phyloP scores from a whole-genome alignment of 2,797 vertebrate genomes.

The Siniperca obscura region DNA sequence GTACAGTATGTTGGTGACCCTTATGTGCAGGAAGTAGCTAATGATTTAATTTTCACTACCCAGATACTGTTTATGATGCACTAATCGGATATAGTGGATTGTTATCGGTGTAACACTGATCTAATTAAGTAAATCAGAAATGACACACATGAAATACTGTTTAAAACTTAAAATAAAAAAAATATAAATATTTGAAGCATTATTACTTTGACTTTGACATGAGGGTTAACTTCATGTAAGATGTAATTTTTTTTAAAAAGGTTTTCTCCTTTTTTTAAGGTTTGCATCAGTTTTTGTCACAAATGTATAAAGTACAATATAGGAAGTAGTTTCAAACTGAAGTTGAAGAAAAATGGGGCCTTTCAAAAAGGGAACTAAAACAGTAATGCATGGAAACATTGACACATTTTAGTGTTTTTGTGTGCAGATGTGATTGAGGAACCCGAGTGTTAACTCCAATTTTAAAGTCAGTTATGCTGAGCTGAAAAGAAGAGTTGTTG shows the following conservation, averaged over 20 bases:
- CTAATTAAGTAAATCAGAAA: not conserved
- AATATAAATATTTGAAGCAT: too few relatives aligned
- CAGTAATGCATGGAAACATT: not conserved
- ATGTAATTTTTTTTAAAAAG: too few relatives aligned
- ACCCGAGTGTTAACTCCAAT: not conserved
- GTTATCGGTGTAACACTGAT: accelerated
- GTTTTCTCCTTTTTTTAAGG: not conserved
- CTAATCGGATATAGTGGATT: not conserved
- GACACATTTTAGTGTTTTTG: not conserved
- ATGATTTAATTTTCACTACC: not conserved
- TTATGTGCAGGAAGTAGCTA: too few relatives aligned
- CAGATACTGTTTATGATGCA: too few relatives aligned
- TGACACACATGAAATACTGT: not conserved
- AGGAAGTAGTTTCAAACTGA: too few relatives aligned
- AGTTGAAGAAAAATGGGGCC: too few relatives aligned
- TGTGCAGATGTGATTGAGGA: not conserved
- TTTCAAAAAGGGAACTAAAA: not conserved
- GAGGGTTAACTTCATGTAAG: too few relatives aligned
- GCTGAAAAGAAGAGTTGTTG: not conserved
- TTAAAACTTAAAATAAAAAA: not conserved
- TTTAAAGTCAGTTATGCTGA: not conserved
- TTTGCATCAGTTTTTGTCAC: not conserved
- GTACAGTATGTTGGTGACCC: not conserved
- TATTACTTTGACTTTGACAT: not conserved
- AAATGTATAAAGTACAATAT: not conserved